Conservation (phyloP, 1,140 invertebrate species). For the Trigoniulus corallinus region DNA sequence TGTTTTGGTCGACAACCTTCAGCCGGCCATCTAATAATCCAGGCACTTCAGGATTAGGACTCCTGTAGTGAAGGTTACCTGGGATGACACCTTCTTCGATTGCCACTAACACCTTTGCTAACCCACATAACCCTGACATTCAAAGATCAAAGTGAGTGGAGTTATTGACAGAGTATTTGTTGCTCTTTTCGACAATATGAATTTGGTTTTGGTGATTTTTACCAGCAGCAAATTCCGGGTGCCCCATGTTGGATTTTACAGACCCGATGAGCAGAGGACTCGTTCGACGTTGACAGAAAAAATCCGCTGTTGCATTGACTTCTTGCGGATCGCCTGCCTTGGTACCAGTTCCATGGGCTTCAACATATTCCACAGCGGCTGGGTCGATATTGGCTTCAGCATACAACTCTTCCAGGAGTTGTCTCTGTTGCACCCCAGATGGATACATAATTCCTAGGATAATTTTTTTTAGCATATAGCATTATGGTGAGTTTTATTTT, state of each 20-base stretch:
- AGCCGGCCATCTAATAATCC: constrained; percentile 1
- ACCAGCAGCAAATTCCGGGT: constrained; percentile 38
- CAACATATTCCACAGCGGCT: constrained; percentile 30
- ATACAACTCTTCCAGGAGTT: constrained; percentile 23
- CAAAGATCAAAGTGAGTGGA: neutral
- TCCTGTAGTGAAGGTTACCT: constrained; percentile 35
- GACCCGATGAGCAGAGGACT: constrained; percentile 34
- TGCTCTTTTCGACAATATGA: neutral
- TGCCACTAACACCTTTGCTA: constrained; percentile 30
- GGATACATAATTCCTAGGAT: constrained; percentile 32
- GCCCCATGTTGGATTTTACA: constrained; percentile 41
- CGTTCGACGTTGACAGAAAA: constrained; percentile 29
- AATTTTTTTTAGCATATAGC: too few relatives aligned
- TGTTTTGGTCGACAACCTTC: constrained; percentile 23
- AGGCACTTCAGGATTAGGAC: constrained; percentile 34
- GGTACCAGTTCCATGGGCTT: constrained; percentile 42
- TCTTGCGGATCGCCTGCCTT: constrained; percentile 38
- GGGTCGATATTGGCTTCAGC: constrained; percentile 24
- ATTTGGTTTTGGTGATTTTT: constrained; percentile 7
- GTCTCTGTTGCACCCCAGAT: constrained; percentile 18
- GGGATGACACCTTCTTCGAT: constrained; percentile 32
- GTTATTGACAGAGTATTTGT: too few relatives aligned
- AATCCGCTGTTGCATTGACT: constrained; percentile 31
- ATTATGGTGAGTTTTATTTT: too few relatives aligned
- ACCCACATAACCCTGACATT: constrained; percentile 22